Percentiles rank a stretch among this genome's conserved stretches.
Evolutionary conservation across 2,113 vertebrate species (phyloP).

Genomic region (Dicrurus megarhynchus): DNA sequence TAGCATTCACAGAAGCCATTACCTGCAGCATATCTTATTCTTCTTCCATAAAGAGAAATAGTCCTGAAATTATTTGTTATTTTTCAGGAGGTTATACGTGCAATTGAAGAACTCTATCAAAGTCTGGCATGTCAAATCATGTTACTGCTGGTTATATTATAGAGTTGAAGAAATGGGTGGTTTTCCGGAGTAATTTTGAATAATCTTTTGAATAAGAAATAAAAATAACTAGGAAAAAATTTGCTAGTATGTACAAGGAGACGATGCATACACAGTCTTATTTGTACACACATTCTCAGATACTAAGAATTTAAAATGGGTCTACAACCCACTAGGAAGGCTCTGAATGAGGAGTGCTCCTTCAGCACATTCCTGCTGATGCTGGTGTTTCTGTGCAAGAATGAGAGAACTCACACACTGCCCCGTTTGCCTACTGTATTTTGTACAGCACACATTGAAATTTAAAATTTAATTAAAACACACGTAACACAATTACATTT

Average conservation of each 20-base stretch:
- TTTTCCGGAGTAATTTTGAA: neutral
- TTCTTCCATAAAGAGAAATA: neutral
- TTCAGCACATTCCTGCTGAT: neutral
- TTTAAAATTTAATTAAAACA: neutral
- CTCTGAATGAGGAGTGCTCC: neutral
- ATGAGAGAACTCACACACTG: neutral
- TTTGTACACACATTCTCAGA: neutral
- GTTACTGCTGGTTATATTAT: neutral
- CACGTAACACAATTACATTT: neutral
- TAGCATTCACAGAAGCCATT: neutral
- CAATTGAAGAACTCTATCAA: neutral
- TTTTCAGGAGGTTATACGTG: neutral
- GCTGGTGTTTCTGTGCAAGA: neutral
- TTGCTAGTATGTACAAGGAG: neutral
- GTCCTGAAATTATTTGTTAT: neutral
- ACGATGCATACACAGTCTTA: neutral
- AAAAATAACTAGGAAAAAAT: neutral
- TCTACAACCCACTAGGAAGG: neutral
- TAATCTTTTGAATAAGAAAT: neutral
- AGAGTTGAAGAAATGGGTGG: neutral
- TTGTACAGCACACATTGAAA: fast-evolving
- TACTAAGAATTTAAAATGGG: neutral
- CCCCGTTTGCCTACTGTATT: neutral
- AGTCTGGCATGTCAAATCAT: neutral
- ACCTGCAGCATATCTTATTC: neutral